A percentile compares a stretch with the other conserved stretches of the same genome.
Conservation (phyloP, 2,797 vertebrate genomes). For the Xerus rutilus region DNA sequence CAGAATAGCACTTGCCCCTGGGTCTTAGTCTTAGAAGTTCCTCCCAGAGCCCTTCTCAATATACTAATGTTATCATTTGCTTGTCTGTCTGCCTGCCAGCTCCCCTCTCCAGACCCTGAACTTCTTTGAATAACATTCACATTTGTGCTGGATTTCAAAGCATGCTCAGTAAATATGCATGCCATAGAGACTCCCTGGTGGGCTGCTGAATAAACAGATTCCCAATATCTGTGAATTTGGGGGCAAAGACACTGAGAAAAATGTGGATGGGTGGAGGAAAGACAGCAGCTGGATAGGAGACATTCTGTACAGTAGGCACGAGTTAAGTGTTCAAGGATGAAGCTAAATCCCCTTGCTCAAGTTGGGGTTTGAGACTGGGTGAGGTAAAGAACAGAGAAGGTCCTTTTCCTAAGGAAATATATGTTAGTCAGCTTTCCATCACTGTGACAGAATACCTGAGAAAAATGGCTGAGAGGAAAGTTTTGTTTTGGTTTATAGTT, state of each 20-base stretch:
- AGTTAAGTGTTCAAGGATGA: slow-evolving; percentile 15
- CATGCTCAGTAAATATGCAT: slow-evolving; percentile 59
- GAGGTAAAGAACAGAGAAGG: neutral
- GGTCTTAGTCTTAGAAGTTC: slow-evolving; percentile 8
- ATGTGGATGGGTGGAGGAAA: neutral
- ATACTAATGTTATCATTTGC: slow-evolving; percentile 54
- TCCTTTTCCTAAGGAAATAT: neutral
- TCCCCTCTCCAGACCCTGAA: slow-evolving; percentile 31
- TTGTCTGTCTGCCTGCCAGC: neutral
- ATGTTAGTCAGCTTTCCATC: neutral
- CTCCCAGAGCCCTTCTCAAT: neutral
- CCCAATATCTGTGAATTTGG: slow-evolving; percentile 25
- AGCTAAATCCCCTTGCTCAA: neutral
- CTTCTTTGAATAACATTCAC: slow-evolving; percentile 62
- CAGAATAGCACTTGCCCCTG: slow-evolving; percentile 21
- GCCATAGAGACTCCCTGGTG: slow-evolving; percentile 29
- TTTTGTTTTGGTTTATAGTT: neutral
- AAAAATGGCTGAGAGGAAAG: neutral
- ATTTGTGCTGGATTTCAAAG: slow-evolving; percentile 64
- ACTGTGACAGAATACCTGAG: neutral
- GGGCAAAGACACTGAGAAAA: neutral
- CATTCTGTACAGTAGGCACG: neutral
- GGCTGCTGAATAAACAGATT: slow-evolving; percentile 51
- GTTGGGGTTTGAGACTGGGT: neutral
- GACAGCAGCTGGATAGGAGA: neutral